Evolutionary conservation across 2,888 invertebrate species (phyloP), one percentile per base, ranked within the genome.

Genomic region (Spilarctia lutea): DNA sequence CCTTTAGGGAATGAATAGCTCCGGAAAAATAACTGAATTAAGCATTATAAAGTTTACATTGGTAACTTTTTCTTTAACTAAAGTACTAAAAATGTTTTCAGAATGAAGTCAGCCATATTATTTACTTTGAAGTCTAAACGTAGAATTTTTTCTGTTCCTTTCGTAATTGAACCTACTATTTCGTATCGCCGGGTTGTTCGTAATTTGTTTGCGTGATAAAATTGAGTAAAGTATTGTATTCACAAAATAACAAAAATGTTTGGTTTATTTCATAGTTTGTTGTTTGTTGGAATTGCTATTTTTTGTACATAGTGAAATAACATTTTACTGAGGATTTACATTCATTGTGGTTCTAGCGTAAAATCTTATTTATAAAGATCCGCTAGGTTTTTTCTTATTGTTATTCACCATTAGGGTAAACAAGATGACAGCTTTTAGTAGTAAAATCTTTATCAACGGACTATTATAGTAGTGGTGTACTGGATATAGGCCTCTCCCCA

Each of bases 181-280:
- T 66, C 30, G 71, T 71, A 73, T 74, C 70, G 30, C 20, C 52
- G 33, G 63, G 18, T 65, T 10, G 30, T 65, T 60, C 68, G 65
- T 81, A 75, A 81, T 71, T 81, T 74, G 72, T 60, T 81, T 18
- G 76, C 75, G 74, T 83, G 75, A 72, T 72, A 39, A 73, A 78
- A 76, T 70, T 48, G 33, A 75, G 52, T 48, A 45, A 42, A 20
- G 71, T 74, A 74, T 27, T 13, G 33, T 27, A 27, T 67, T 27
- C 67, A 20, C 42, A 67, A 13, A 60, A 60, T 60, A 60, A 63
- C 24, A 63, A 63, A 27, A 63, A 30, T 18, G 30, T 30, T 30
- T 63, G 8, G 30, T 63, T 30, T 63, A 30, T 63, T 63, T 63
- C 30, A 63, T 63, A 30, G 18, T 63, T 63, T 63, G 16, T 63